Percentiles rank a stretch among this genome's conserved stretches.
Evolutionary conservation across 2,888 invertebrate genomes (phyloP).

Genomic region (Dusona sp.): DNA sequence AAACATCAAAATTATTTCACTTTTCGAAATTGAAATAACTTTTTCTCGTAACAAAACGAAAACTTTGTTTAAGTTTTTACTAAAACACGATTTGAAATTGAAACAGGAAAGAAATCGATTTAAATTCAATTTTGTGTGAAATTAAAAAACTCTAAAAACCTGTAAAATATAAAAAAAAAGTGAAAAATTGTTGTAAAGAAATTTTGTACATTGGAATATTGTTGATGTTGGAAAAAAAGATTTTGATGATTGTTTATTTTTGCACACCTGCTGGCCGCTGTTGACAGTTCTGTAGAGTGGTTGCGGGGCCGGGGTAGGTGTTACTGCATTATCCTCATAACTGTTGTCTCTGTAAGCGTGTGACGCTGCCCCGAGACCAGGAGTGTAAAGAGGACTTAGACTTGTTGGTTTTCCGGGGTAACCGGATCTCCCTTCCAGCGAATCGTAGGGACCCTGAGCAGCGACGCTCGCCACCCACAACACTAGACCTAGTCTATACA

Average conservation of each 20-base stretch:
- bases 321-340: conserved; percentile 83
- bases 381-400: conserved; percentile 80
- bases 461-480: conserved; percentile 78
- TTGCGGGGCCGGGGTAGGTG: conserved; percentile 81
- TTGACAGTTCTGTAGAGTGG: conserved; percentile 79
- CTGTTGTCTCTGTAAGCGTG: conserved; percentile 83
- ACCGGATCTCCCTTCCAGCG: conserved; percentile 78
- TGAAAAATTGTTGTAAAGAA: not conserved
- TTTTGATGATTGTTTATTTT: not conserved
- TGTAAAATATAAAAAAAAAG: not conserved
- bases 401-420: conserved; percentile 79
- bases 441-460: conserved; percentile 77
- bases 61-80: not conserved
- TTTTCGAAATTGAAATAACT: not conserved
- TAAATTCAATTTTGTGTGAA: not conserved
- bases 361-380: conserved; percentile 76
- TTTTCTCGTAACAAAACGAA: not conserved
- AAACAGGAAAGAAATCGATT: not conserved
- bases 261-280: conserved; percentile 72
- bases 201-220: not conserved
- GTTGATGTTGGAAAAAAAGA: not conserved
- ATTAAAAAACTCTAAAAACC: not conserved
- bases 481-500: conserved; percentile 80
- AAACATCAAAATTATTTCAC: not conserved
- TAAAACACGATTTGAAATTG: not conserved